These are phyloP conservation scores for Hyperoplus immaculatus DNA, from an alignment of 2,797 vertebrate species.

Conservation along the genomic window DNA sequence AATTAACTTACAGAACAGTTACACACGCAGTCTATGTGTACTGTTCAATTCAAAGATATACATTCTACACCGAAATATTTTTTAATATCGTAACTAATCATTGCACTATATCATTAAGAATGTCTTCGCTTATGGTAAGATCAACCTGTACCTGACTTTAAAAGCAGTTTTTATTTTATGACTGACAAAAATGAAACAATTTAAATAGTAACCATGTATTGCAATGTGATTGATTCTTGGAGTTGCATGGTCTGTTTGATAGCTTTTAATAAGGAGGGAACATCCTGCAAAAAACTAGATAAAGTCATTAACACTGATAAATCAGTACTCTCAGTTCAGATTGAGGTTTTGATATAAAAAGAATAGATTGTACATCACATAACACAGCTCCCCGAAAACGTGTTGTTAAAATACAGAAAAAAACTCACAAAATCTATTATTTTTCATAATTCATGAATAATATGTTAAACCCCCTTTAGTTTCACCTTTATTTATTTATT, in stretches of 20 bases:
- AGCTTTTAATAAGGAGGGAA: slow-evolving; percentile 5
- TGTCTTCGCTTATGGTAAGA: not conserved
- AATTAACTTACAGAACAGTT: slow-evolving; percentile 57
- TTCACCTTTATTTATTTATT: not conserved
- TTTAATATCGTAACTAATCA: not conserved
- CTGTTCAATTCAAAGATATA: not conserved
- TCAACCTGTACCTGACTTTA: slow-evolving; percentile 10
- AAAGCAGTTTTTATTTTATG: not conserved
- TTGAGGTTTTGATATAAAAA: not conserved
- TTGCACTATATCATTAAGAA: not conserved
- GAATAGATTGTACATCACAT: not conserved
- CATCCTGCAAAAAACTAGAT: not conserved
- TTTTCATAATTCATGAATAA: not conserved
- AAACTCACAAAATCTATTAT: no score
- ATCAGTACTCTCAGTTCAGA: not conserved
- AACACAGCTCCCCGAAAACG: not conserved
- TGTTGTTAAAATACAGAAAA: not conserved
- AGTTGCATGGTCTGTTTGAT: not conserved
- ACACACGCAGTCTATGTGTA: not conserved
- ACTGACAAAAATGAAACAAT: no score
- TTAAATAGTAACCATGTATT: not conserved
- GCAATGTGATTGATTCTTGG: slow-evolving; percentile 4
- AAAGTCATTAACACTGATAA: not conserved
- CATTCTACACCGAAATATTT: no score
- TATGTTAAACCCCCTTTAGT: not conserved